A percentile compares a stretch with the other conserved stretches of the same genome.
Conservation (phyloP, 2,113 vertebrate species). For the Pterocles gutturalis region DNA sequence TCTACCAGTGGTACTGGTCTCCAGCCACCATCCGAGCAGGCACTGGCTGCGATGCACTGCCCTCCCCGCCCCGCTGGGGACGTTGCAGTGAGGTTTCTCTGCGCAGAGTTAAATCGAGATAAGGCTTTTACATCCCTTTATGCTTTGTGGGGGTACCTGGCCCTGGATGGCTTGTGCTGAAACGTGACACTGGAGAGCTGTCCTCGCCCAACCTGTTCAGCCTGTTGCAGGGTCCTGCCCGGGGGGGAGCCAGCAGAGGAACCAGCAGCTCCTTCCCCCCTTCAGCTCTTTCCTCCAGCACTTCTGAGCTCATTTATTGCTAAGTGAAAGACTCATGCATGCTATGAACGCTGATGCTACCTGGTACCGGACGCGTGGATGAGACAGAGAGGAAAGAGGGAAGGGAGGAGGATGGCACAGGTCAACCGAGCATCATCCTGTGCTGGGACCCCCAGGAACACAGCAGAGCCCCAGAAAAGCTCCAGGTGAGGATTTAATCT, state of each 20-base stretch:
- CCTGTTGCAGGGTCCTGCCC: background rate
- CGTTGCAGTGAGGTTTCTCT: background rate
- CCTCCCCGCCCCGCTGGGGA: background rate
- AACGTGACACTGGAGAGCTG: background rate
- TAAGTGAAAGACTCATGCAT: rapidly evolving
- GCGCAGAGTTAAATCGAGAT: background rate
- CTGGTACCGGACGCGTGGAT: rapidly evolving
- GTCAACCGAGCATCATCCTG: background rate
- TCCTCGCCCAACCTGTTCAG: background rate
- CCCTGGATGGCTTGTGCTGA: background rate
- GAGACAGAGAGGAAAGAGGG: background rate
- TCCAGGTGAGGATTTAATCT: background rate
- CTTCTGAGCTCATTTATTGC: background rate
- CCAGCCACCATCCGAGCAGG: background rate
- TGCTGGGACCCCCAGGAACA: rapidly evolving
- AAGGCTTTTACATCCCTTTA: background rate
- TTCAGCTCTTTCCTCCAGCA: background rate
- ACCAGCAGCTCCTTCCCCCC: background rate
- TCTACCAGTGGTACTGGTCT: background rate
- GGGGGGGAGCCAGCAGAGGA: background rate
- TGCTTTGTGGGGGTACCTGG: background rate
- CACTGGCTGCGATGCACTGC: rapidly evolving
- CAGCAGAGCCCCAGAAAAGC: background rate
- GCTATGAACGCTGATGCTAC: rapidly evolving
- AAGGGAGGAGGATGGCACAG: background rate